phyloP scores from a whole-genome alignment of 2,113 vertebrate species.

The Hemiscyllium ocellatum region DNA sequence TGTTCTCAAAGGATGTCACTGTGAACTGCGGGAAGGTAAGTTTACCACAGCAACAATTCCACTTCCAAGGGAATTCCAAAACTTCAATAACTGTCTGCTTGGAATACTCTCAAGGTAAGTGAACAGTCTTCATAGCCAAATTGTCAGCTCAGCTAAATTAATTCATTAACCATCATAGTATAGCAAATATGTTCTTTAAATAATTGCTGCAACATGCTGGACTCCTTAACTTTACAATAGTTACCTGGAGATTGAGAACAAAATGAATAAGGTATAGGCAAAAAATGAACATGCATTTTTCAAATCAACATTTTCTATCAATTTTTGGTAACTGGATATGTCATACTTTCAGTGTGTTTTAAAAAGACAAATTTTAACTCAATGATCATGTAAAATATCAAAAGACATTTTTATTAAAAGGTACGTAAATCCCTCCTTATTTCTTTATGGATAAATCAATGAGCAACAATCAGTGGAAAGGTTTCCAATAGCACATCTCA shows the following conservation, averaged over 20 bases:
- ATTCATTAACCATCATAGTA: not conserved
- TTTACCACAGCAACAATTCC: slow-evolving; percentile 16
- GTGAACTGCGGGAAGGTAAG: not conserved
- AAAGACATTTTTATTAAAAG: not conserved
- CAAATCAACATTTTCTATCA: not conserved
- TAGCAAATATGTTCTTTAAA: not conserved
- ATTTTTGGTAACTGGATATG: not conserved
- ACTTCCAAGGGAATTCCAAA: slow-evolving; percentile 9
- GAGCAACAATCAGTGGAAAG: not conserved
- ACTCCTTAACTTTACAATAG: not conserved
- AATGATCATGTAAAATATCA: not conserved
- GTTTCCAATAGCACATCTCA: not conserved
- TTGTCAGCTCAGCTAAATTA: not conserved
- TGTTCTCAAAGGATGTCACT: not conserved
- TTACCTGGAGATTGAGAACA: not conserved
- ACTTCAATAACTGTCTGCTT: slow-evolving; percentile 4
- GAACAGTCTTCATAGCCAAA: not conserved
- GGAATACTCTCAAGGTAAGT: not conserved
- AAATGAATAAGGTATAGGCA: not conserved
- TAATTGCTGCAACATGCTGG: not conserved
- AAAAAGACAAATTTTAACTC: not conserved
- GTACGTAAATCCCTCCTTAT: not conserved
- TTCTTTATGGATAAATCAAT: not conserved
- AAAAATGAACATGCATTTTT: not conserved
- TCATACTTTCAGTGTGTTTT: not conserved